A percentile compares a stretch with the other conserved stretches of the same genome.
Conservation (phyloP, 2,797 vertebrate species). For the Heterohyrax brucei region DNA sequence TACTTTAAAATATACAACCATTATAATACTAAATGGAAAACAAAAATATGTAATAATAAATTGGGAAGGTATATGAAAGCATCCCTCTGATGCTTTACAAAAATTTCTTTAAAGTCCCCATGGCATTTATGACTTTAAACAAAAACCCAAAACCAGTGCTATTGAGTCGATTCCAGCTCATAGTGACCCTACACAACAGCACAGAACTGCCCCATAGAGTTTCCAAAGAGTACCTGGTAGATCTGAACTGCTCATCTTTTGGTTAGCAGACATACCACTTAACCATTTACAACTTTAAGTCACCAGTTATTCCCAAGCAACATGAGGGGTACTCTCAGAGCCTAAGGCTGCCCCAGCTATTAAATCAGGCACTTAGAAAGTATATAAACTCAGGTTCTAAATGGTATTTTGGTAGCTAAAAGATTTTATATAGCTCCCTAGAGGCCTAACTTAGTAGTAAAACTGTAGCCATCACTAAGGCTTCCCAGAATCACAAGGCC, state of each 20-base stretch:
- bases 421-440: slow-evolving; percentile 56
- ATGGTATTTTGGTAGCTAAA: neutral
- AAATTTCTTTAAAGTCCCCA: slow-evolving; percentile 37
- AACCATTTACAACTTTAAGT: neutral
- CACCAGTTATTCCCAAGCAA: slow-evolving; percentile 25
- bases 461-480: neutral
- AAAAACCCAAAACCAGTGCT: too few species aligned
- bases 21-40: neutral
- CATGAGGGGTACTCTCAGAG: neutral
- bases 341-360: slow-evolving; percentile 33
- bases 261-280: too few species aligned
- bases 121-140: neutral
- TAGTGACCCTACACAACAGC: too few species aligned
- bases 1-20: neutral
- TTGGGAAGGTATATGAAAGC: neutral
- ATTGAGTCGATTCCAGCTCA: too few species aligned
- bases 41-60: slow-evolving; percentile 39
- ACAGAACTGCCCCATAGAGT: too few species aligned
- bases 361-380: slow-evolving; percentile 45
- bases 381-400: slow-evolving; percentile 1
- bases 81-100: neutral
- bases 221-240: too few species aligned
- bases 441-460: neutral
- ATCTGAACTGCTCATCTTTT: too few species aligned
- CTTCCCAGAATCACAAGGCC: neutral